phyloP scores from a whole-genome alignment of 2,888 invertebrate species.

The Thecophora atra region DNA sequence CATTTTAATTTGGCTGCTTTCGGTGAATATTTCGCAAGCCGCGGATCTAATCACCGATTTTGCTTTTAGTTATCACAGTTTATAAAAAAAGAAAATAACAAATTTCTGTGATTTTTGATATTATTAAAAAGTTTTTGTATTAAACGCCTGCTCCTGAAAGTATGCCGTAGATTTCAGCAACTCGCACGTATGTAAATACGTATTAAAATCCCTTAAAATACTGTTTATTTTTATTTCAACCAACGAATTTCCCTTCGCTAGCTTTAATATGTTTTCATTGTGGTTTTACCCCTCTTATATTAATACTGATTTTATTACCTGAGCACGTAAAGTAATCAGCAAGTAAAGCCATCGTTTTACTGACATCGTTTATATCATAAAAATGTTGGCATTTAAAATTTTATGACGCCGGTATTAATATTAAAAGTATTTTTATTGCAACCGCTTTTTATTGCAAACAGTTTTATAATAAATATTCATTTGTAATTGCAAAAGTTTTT shows the following conservation, averaged over 20 bases:
- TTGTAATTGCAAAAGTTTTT: no score
- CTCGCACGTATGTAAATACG: neutral
- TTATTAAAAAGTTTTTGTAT: neutral
- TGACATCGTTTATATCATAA: neutral
- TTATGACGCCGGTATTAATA: neutral
- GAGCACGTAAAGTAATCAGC: neutral
- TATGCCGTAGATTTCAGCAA: slow-evolving; percentile 1
- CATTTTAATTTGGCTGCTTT: no score
- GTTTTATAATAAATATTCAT: no score
- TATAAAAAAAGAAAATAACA: no score
- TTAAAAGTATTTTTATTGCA: no score
- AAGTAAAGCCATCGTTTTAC: neutral
- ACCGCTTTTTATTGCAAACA: no score
- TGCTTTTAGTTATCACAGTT: neutral
- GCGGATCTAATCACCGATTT: neutral
- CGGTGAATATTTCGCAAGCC: no score
- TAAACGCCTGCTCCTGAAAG: neutral
- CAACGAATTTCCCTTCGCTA: neutral
- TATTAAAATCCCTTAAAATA: neutral
- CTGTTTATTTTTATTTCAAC: neutral
- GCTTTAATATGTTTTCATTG: neutral
- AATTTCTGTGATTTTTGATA: neutral
- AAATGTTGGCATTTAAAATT: neutral
- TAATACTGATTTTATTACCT: neutral
- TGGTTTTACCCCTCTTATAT: neutral